Conservation (phyloP, 37 sponge, comb jelly and placozoan species). For the Chondrilla cf. caribensis region DNA sequence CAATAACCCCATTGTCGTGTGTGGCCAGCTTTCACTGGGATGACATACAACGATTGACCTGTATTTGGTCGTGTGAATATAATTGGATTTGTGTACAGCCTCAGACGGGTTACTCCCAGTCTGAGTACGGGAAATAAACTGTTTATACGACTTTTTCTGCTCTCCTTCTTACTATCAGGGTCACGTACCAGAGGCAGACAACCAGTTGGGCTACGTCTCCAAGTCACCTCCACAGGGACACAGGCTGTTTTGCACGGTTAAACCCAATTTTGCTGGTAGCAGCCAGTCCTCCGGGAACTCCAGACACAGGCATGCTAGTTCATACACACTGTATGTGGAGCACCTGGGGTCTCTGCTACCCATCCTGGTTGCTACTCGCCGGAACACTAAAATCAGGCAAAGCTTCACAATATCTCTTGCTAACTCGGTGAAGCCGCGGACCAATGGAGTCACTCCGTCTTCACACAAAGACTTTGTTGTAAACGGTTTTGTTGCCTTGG, state of each 20-base stretch:
- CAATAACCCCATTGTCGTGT: too few species aligned
- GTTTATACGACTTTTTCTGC: too few species aligned
- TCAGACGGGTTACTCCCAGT: too few species aligned
- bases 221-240: slow-evolving; percentile 67
- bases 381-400: slow-evolving; percentile 67
- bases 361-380: slow-evolving; percentile 66
- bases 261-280: slow-evolving; percentile 37
- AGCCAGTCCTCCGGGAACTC: background rate
- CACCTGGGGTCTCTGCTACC: slow-evolving; percentile 84
- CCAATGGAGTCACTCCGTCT: background rate
- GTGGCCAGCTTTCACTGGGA: too few species aligned
- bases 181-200: slow-evolving; percentile 54
- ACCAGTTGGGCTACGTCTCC: slow-evolving; percentile 62
- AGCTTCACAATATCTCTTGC: slow-evolving; percentile 79
- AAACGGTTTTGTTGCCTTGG: slow-evolving; percentile 12
- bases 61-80: too few species aligned
- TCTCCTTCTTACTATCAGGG: slow-evolving; percentile 38
- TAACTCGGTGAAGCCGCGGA: background rate
- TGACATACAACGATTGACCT: too few species aligned
- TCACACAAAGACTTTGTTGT: slow-evolving; percentile 4
- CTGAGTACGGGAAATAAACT: too few species aligned
- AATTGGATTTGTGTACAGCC: too few species aligned
- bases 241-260: slow-evolving; percentile 83
- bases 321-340: slow-evolving; percentile 89
- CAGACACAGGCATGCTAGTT: slow-evolving; percentile 51